Percentiles rank a stretch among this genome's conserved stretches.
phyloP scores from a whole-genome alignment of 2,113 vertebrate genomes.

The Chloropsis hardwickii region DNA sequence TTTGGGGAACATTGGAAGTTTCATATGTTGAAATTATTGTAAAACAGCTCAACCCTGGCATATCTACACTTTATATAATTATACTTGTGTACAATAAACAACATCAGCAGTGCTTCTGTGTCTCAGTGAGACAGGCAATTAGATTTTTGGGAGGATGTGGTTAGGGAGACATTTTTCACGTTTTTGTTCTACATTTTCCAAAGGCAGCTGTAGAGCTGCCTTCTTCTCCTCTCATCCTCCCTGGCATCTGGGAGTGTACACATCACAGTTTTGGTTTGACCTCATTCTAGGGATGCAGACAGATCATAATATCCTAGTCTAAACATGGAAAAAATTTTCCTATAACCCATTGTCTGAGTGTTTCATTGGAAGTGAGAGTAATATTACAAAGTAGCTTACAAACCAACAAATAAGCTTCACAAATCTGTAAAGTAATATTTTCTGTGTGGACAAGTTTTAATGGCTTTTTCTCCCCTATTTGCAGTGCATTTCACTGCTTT shows the following conservation, averaged over 20 bases:
- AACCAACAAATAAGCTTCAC: background rate
- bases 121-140: background rate
- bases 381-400: background rate
- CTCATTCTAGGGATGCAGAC: background rate
- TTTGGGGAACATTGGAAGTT: background rate
- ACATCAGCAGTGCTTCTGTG: background rate
- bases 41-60: background rate
- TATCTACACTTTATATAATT: background rate
- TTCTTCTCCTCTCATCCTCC: background rate
- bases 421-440: background rate
- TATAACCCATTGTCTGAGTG: background rate
- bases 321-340: background rate
- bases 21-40: background rate
- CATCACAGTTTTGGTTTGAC: background rate
- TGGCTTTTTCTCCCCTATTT: background rate
- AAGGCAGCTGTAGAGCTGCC: background rate
- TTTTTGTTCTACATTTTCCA: background rate
- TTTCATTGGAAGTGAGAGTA: background rate
- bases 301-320: background rate
- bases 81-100: background rate
- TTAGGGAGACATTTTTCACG: background rate
- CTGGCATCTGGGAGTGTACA: background rate
- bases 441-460: background rate
- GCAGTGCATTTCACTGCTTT: background rate
- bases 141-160: background rate